Base-by-base conservation (phyloP, 2,113 vertebrate genomes). In the Anhinga anhinga region DNA sequence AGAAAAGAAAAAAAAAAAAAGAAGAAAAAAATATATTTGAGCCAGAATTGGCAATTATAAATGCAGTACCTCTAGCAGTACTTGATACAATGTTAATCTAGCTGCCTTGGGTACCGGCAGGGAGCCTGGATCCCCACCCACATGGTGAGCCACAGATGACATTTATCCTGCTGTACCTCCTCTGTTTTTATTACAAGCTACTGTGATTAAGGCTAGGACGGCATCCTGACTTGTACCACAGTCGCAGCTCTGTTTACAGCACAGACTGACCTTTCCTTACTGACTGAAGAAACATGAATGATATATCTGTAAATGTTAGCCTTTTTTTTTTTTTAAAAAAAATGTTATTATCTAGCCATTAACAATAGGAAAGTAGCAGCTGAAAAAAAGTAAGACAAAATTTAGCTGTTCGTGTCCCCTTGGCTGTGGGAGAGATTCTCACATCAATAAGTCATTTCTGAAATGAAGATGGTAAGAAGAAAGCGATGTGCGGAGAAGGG, bases 191-290 rank as follows among this genome's bases (percentile, higher is more conserved):
- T 73, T 62, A 63, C 44, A 55, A 76, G 53, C 40, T 59, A 13
- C n/a, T 52, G 50, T 29, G 55, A 88, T 69, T 65, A 77, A 45
- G 40, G 67, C 50, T 45, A 22, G 59, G 59, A 83, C 2, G 5
- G 59, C 9, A 0, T 81, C 45, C 81, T 70, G 63, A 83, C 83
- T 86, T 69, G 62, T 73, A 77, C 50, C 49, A 61, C 0, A 12
- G n/a, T 61, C 11, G 8, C 67, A 93, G 53, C 29, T 73, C 82
- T 93, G 83, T 90, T 86, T 88, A 88, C 82, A 91, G 72, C 67
- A 88, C 50, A 77, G 63, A 61, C 19, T 96, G 91, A 94, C 91
- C 84, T 91, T 83, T 96, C 52, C 67, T 88, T 80, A 49, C 76
- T 66, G 82, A 86, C 71, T 70, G 61, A 27, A 56, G 74, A 77